A percentile compares a stretch with the other conserved stretches of the same genome.
These are phyloP conservation scores for Rattus rattus DNA, from an alignment of 2,113 vertebrate species.

Conservation along the genomic window DNA sequence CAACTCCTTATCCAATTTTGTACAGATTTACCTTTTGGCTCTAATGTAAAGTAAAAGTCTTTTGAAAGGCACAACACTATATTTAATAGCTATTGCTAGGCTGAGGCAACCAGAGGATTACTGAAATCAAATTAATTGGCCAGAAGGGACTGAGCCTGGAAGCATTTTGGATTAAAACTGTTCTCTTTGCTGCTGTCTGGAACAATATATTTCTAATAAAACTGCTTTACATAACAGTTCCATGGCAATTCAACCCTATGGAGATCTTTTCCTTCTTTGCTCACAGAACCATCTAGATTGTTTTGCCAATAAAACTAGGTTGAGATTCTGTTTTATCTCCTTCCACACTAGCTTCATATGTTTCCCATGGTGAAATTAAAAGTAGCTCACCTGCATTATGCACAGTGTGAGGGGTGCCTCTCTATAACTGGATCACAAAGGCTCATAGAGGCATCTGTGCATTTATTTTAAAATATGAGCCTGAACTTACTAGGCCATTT, in stretches of 20 bases:
- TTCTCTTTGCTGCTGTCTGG: conserved; percentile 47
- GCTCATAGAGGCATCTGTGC: conserved; percentile 8
- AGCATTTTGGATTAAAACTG: conserved; percentile 72
- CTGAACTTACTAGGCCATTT: not conserved
- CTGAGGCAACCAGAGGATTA: conserved; percentile 56
- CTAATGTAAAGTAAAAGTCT: conserved; percentile 78
- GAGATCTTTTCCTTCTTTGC: conserved; percentile 46
- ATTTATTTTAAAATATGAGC: conserved; percentile 38
- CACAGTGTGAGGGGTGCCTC: not conserved
- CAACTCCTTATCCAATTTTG: conserved; percentile 68
- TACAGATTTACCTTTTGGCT: conserved; percentile 75
- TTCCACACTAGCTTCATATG: not conserved
- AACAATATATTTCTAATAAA: conserved; percentile 74
- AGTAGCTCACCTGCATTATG: conserved; percentile 43
- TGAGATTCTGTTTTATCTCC: conserved; percentile 65
- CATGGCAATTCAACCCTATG: not conserved
- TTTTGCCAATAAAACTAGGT: conserved; percentile 69
- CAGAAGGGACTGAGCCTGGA: conserved; percentile 67
- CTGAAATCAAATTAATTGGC: conserved; percentile 71
- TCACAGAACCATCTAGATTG: conserved; percentile 59
- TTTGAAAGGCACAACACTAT: not conserved
- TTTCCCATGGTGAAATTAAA: conserved; percentile 73
- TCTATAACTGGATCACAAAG: conserved; percentile 37
- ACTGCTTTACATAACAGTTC: conserved; percentile 69
- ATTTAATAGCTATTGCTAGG: conserved; percentile 55